Conservation (phyloP, 2,113 vertebrate genomes). For the Andinoacara biseriatus region DNA sequence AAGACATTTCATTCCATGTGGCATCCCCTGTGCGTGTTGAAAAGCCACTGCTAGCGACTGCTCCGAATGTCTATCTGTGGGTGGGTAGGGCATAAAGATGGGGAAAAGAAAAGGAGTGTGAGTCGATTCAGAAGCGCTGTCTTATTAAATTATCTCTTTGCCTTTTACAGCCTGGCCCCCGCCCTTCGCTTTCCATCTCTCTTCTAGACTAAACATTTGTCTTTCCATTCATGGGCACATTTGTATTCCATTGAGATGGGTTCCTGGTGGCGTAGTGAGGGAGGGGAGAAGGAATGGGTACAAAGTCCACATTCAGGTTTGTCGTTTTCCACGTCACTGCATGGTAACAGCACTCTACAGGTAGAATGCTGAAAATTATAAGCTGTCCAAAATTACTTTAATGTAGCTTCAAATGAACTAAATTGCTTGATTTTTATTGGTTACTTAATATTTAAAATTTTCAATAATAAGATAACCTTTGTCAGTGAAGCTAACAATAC, state of each 20-base stretch:
- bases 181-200: slow-evolving; percentile 66
- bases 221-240: slow-evolving; percentile 78
- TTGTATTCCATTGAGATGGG: slow-evolving; percentile 70
- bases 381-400: not conserved
- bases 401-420: not conserved
- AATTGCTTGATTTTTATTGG: not conserved
- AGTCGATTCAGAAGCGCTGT: slow-evolving; percentile 50
- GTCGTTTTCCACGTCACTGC: slow-evolving; percentile 48
- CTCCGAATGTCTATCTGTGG: slow-evolving; percentile 56
- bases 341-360: slow-evolving; percentile 43
- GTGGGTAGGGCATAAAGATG: not conserved
- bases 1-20: slow-evolving; percentile 54
- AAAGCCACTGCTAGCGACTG: slow-evolving; percentile 49
- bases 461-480: not conserved
- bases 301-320: slow-evolving; percentile 57
- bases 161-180: slow-evolving; percentile 65
- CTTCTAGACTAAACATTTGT: slow-evolving; percentile 74
- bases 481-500: no score
- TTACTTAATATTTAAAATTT: not conserved
- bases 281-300: slow-evolving; percentile 15
- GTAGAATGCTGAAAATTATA: slow-evolving; percentile 23
- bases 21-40: slow-evolving; percentile 31
- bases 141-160: slow-evolving; percentile 73
- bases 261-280: slow-evolving; percentile 47
- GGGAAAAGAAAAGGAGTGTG: not conserved